Evolutionary conservation across 2,888 invertebrate species (phyloP).

Genomic region (Caradrina kadenii): DNA sequence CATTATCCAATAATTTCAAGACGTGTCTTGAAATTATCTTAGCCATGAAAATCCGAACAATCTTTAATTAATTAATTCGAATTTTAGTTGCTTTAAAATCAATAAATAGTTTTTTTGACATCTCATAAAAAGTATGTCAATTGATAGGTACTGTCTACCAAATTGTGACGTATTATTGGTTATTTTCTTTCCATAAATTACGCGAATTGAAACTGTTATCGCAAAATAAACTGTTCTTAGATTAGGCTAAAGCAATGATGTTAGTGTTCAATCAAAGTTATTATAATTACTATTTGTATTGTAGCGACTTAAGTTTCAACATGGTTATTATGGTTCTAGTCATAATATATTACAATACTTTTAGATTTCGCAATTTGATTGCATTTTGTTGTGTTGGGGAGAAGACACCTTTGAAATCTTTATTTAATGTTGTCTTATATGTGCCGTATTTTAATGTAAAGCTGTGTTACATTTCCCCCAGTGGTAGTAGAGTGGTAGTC

Average conservation of each 20-base stretch:
- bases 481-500: neutral
- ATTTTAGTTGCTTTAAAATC: too few species aligned
- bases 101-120: too few species aligned
- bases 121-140: too few species aligned
- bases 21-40: too few species aligned
- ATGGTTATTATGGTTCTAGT: conserved; percentile 55
- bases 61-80: too few species aligned
- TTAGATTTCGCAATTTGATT: conserved; percentile 45
- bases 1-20: too few species aligned
- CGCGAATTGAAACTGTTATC: neutral
- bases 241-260: conserved; percentile 44
- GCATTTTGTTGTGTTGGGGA: conserved; percentile 34
- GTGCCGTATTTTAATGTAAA: neutral
- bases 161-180: too few species aligned
- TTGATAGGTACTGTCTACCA: too few species aligned
- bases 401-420: neutral
- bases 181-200: neutral
- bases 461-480: neutral
- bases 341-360: conserved; percentile 44
- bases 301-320: conserved; percentile 41
- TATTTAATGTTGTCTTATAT: neutral
- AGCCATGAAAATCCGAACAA: too few species aligned
- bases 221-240: conserved; percentile 29
- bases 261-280: conserved; percentile 54
- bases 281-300: conserved; percentile 13